Evolutionary conservation across 1,140 invertebrate species (phyloP).

Genomic region (Megalopta genalis): DNA sequence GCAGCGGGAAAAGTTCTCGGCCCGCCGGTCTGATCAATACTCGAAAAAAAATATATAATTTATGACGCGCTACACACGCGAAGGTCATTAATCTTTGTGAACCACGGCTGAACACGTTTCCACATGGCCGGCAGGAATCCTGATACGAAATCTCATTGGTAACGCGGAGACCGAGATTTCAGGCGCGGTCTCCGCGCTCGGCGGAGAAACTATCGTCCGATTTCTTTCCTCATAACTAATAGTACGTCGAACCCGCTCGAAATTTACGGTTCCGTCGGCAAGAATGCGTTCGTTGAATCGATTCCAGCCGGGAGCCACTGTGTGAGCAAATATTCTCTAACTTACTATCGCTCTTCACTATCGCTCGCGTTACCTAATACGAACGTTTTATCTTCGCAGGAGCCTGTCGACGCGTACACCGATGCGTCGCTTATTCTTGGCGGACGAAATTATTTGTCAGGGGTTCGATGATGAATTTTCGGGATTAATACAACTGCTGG

Average conservation of each 20-base stretch:
- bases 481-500: no score
- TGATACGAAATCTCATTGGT: slow-evolving; percentile 50
- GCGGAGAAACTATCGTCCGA: slow-evolving; percentile 9
- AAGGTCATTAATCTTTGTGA: slow-evolving; percentile 57
- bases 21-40: background rate
- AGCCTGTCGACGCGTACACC: background rate
- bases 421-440: no score
- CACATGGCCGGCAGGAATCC: slow-evolving; percentile 48
- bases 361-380: background rate
- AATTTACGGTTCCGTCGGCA: background rate
- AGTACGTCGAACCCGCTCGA: background rate
- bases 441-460: no score
- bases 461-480: no score
- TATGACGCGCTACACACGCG: slow-evolving; percentile 50
- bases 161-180: slow-evolving; percentile 28
- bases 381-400: background rate
- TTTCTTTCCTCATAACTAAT: slow-evolving; percentile 17
- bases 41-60: slow-evolving; percentile 49
- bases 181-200: background rate
- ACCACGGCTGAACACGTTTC: slow-evolving; percentile 45
- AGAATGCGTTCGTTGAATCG: slow-evolving; percentile 1
- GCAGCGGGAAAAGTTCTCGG: slow-evolving; percentile 18
- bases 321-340: background rate
- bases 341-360: background rate
- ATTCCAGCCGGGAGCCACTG: background rate